These are phyloP conservation scores for Erebia aethiops DNA, from an alignment of 2,888 invertebrate genomes.

Conservation along the genomic window DNA sequence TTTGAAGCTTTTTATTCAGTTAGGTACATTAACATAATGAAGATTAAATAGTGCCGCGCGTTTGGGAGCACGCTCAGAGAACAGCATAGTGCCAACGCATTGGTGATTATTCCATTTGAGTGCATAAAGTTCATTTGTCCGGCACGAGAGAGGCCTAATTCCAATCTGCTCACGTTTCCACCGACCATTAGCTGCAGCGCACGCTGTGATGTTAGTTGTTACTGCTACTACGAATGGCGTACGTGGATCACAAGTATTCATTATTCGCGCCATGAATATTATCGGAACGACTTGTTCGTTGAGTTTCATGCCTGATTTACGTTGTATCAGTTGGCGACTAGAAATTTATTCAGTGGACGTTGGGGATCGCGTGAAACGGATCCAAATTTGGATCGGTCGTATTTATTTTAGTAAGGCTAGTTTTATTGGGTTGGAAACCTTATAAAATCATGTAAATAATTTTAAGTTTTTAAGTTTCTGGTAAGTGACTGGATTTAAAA, in stretches of 20 bases:
- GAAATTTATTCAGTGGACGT: not conserved
- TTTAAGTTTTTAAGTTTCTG: too few relatives aligned
- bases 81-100: conserved; percentile 26
- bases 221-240: conserved; percentile 38
- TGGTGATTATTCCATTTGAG: conserved; percentile 46
- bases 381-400: too few relatives aligned
- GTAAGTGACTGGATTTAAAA: too few relatives aligned
- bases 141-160: conserved; percentile 46
- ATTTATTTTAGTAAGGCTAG: too few relatives aligned
- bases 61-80: conserved; percentile 27
- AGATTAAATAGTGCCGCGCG: not conserved
- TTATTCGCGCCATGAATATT: conserved; percentile 2
- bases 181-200: conserved; percentile 42
- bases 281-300: not conserved
- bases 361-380: too few relatives aligned
- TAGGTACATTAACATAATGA: not conserved
- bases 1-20: not conserved
- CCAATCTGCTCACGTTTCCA: conserved; percentile 47
- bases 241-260: conserved; percentile 33
- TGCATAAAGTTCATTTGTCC: conserved; percentile 49
- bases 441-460: too few relatives aligned
- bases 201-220: conserved; percentile 45
- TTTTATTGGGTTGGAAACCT: too few relatives aligned
- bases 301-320: not conserved
- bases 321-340: not conserved